phyloP scores from a whole-genome alignment of 2,113 vertebrate species.

The Fukomys damarensis region DNA sequence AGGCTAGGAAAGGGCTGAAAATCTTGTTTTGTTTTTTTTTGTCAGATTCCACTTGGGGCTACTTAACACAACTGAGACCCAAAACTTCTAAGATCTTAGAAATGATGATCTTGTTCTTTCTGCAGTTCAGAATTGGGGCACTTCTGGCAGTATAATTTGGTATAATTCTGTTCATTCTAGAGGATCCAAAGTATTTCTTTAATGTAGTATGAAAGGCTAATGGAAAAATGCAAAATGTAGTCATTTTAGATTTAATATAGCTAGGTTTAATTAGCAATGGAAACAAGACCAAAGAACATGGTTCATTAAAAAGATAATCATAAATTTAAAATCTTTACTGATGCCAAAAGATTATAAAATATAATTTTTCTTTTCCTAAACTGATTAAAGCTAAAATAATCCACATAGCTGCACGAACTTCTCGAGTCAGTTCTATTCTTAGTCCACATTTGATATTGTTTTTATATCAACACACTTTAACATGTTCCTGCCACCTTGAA shows the following conservation, averaged over 20 bases:
- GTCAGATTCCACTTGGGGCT: not conserved
- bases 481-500: too few relatives aligned
- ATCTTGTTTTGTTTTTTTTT: not conserved
- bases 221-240: slow-evolving; percentile 36
- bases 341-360: not conserved
- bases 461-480: not conserved
- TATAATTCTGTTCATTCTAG: not conserved
- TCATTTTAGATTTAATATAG: slow-evolving; percentile 18
- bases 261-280: not conserved
- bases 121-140: not conserved
- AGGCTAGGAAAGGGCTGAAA: slow-evolving; percentile 27
- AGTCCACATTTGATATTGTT: not conserved
- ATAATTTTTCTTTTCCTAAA: slow-evolving; percentile 14
- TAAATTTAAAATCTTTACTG: slow-evolving; percentile 13
- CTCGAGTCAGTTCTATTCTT: slow-evolving; percentile 28
- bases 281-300: slow-evolving; percentile 28
- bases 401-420: not conserved
- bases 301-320: not conserved
- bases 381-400: not conserved
- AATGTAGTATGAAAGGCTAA: not conserved
- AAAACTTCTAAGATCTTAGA: not conserved
- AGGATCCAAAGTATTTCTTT: slow-evolving; percentile 46
- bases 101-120: slow-evolving; percentile 5
- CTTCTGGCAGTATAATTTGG: not conserved
- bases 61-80: not conserved